Conservation (phyloP, 2,797 vertebrate species). For the Poecilia velifera region DNA sequence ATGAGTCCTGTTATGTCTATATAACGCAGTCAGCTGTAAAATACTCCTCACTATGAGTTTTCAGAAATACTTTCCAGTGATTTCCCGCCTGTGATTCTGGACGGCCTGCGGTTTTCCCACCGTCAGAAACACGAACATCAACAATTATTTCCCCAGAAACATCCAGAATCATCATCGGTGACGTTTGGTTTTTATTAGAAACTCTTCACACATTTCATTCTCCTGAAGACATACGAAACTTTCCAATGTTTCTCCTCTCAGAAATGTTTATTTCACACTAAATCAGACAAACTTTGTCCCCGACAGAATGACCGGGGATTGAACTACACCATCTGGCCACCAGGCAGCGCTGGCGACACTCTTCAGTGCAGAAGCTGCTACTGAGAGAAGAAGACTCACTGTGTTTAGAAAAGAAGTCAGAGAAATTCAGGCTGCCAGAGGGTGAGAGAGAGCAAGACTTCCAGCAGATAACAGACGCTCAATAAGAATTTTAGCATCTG, state of each 20-base stretch:
- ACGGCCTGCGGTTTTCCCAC: not conserved
- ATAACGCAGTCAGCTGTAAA: not conserved
- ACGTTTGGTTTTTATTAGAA: not conserved
- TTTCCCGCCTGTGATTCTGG: not conserved
- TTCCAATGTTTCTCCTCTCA: not conserved
- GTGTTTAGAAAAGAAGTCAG: not conserved
- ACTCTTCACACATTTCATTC: not conserved
- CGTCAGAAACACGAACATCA: not conserved
- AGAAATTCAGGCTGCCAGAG: not conserved
- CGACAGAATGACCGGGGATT: not conserved
- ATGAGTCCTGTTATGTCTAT: not conserved
- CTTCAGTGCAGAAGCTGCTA: not conserved
- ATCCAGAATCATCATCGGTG: not conserved
- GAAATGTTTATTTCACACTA: not conserved
- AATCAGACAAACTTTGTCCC: not conserved
- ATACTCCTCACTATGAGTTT: not conserved
- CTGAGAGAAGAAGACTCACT: not conserved
- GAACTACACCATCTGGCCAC: not conserved
- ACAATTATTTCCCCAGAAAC: not conserved
- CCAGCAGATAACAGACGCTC: not conserved
- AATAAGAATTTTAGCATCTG: not conserved
- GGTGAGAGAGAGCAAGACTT: not conserved
- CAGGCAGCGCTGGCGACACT: not conserved
- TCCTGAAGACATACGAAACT: not conserved
- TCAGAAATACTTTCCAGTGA: not conserved